Evolutionary conservation across 2,888 invertebrate genomes (phyloP).

Genomic region (Ormyrus nitidulus): DNA sequence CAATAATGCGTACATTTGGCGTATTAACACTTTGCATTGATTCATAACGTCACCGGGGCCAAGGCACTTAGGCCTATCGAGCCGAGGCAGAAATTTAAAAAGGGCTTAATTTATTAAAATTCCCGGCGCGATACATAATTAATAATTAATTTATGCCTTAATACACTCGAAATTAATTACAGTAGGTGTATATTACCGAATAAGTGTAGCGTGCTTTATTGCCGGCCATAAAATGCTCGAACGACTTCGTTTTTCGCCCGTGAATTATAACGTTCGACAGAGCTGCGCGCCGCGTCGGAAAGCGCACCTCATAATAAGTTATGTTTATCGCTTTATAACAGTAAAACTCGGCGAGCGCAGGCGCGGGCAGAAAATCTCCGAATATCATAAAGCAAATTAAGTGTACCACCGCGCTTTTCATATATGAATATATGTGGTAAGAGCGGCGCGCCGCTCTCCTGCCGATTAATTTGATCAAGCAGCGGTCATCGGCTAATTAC

Average conservation of each 20-base stretch:
- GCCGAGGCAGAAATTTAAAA: too few species aligned
- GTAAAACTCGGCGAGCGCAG: constrained; percentile 15
- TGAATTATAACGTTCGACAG: constrained; percentile 49
- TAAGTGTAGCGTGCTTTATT: constrained; percentile 38
- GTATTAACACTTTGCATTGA: too few species aligned
- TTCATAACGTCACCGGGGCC: too few species aligned
- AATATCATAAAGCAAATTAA: constrained; percentile 4
- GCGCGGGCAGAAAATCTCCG: not conserved
- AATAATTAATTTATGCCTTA: constrained; percentile 30
- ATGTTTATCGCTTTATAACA: constrained; percentile 45
- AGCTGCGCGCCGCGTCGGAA: not conserved
- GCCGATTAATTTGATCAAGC: too few species aligned
- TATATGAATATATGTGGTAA: not conserved
- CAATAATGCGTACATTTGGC: too few species aligned
- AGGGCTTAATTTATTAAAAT: constrained; percentile 7
- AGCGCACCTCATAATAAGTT: constrained; percentile 23
- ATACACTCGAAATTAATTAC: constrained; percentile 47
- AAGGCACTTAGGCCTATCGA: too few species aligned
- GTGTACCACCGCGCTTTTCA: not conserved
- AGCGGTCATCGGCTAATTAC: too few species aligned
- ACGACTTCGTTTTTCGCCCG: constrained; percentile 49
- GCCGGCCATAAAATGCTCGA: constrained; percentile 43
- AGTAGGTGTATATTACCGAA: constrained; percentile 42
- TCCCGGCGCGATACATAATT: constrained; percentile 24
- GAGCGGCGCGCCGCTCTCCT: not conserved